Evolutionary conservation across 2,888 invertebrate species (phyloP).

Genomic region (Doris montereyensis): DNA sequence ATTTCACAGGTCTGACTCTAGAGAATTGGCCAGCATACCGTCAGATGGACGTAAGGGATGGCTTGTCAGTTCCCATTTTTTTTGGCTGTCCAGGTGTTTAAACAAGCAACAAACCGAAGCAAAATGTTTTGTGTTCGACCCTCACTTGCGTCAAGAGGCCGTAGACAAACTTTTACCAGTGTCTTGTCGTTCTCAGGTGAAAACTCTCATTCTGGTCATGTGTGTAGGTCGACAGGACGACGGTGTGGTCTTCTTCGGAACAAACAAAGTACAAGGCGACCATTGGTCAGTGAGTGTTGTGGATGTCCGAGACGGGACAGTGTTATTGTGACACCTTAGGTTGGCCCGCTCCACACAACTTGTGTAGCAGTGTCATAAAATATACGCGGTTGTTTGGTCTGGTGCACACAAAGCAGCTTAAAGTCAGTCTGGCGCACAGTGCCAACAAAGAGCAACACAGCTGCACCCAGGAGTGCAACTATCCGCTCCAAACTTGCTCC

Average conservation of each 20-base stretch:
- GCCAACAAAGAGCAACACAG: constrained; percentile 34
- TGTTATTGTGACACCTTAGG: constrained; percentile 41
- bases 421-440: constrained; percentile 31
- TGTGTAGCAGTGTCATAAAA: constrained; percentile 1
- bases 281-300: constrained; percentile 40
- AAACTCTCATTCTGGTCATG: constrained; percentile 32
- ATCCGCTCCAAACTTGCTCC: constrained; percentile 39
- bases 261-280: constrained; percentile 36
- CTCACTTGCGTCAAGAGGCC: constrained; percentile 15
- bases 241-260: constrained; percentile 35
- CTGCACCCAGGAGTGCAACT: constrained; percentile 34
- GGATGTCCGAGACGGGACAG: background rate
- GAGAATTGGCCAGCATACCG: constrained; percentile 31
- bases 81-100: constrained; percentile 36
- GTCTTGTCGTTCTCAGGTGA: constrained; percentile 3
- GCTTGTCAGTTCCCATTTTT: constrained; percentile 40
- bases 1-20: too few species aligned
- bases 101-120: constrained; percentile 35
- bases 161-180: constrained; percentile 17
- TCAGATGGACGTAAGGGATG: constrained; percentile 41
- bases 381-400: constrained; percentile 31
- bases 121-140: constrained; percentile 33
- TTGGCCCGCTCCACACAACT: constrained; percentile 32
- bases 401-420: constrained; percentile 1
- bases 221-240: constrained; percentile 40